Evolutionary conservation across 2,797 vertebrate species (phyloP).

Genomic region (Mus spretus): DNA sequence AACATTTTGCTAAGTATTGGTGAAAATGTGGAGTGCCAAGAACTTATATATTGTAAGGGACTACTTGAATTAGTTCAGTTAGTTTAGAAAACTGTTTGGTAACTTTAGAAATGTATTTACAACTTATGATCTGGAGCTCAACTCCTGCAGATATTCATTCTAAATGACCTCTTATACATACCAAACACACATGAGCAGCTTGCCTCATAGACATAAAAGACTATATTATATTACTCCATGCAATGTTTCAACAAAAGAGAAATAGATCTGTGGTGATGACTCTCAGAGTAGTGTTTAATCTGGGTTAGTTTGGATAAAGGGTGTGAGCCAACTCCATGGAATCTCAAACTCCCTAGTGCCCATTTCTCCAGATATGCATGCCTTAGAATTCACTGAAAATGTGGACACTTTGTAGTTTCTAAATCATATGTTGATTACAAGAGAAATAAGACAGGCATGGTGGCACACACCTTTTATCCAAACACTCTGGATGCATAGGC

Average conservation of each 20-base stretch:
- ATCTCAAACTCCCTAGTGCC: not conserved
- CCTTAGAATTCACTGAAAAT: not conserved
- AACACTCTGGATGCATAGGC: not conserved
- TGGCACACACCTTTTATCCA: not conserved
- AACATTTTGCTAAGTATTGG: not conserved
- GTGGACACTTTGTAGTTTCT: not conserved
- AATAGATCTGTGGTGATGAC: not conserved
- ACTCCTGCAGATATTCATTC: not conserved
- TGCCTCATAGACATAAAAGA: not conserved
- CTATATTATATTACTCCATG: fast-evolving
- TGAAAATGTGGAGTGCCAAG: not conserved
- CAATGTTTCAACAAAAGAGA: not conserved
- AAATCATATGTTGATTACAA: not conserved
- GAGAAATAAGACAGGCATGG: not conserved
- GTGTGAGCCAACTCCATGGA: not conserved
- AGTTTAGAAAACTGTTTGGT: conserved; percentile 4
- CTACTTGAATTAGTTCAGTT: not conserved
- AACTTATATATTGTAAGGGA: not conserved
- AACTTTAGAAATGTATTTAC: not conserved
- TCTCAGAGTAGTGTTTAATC: not conserved
- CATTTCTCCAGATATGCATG: not conserved
- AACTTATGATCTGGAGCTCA: not conserved
- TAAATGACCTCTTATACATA: not conserved
- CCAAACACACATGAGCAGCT: not conserved
- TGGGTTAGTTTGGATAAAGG: not conserved